phyloP scores from a whole-genome alignment of 2,113 vertebrate species.

The Labeo rohita region DNA sequence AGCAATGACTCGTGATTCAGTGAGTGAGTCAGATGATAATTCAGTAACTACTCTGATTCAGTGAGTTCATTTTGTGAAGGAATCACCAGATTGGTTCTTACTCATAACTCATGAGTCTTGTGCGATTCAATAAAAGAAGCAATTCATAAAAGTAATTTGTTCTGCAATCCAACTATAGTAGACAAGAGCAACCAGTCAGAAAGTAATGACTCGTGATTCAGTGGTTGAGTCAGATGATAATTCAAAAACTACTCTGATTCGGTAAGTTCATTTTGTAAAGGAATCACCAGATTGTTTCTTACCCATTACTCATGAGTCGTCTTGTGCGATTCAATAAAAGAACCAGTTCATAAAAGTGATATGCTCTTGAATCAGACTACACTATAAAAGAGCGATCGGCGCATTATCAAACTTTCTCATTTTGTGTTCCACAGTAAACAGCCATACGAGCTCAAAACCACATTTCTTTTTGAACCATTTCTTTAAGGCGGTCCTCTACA shows the following conservation, averaged over 20 bases:
- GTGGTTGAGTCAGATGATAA: too few relatives aligned
- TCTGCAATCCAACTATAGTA: neutral
- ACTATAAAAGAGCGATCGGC: neutral
- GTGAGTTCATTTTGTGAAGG: neutral
- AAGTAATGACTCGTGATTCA: neutral
- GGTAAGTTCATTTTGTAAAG: neutral
- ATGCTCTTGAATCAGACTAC: neutral
- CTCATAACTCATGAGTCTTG: neutral
- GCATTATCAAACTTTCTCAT: neutral
- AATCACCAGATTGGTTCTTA: neutral
- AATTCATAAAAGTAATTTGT: neutral
- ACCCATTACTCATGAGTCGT: neutral
- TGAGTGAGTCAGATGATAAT: neutral
- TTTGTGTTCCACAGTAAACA: neutral
- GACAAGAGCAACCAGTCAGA: neutral
- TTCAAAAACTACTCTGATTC: neutral
- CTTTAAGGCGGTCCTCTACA: neutral
- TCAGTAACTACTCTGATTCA: neutral
- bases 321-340: neutral
- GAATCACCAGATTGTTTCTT: neutral
- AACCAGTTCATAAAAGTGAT: neutral
- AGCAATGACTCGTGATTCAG: neutral
- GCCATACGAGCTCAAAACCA: neutral
- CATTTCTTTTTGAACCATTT: neutral
- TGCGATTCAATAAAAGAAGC: too few relatives aligned